These are phyloP conservation scores for human (Homo sapiens) DNA, from an alignment of 2,113 vertebrate genomes.

Conservation along the genomic window GRCh38 chr1:182752501-182753000, in stretches of 20 bases:
- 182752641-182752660: conserved; percentile 60
- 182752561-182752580: conserved; percentile 23
- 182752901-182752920: not conserved
- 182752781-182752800: conserved; percentile 65
- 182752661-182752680: conserved; percentile 52
- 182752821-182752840: conserved; percentile 16
- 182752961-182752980: not conserved
- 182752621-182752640: conserved; percentile 70
- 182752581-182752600: conserved; percentile 29
- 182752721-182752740: conserved; percentile 63
- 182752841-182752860: conserved; percentile 36
- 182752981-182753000: not conserved
- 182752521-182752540: conserved; percentile 59
- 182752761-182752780: conserved; percentile 12
- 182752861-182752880: not conserved
- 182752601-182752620: conserved; percentile 66
- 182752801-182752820: conserved; percentile 48
- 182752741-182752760: conserved; percentile 32
- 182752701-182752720: conserved; percentile 31
- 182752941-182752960: not conserved
- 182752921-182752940: not conserved
- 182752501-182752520: conserved; percentile 53
- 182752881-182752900: not conserved
- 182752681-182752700: conserved; percentile 60
- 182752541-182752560: conserved; percentile 30